These are phyloP conservation scores for Protobothrops mucrosquamatus DNA, from an alignment of 2,113 vertebrate species.

Conservation along the genomic window DNA sequence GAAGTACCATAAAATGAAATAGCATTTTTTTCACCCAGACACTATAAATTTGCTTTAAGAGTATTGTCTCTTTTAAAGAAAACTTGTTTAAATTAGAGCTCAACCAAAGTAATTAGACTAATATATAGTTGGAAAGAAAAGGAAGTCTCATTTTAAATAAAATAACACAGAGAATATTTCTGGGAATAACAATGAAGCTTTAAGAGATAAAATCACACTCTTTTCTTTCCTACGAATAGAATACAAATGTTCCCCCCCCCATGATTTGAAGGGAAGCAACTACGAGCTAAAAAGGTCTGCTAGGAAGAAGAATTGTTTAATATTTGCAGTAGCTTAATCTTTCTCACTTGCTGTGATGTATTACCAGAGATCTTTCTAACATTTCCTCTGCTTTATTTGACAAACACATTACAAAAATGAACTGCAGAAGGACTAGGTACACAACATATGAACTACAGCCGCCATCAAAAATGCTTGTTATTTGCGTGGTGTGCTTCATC, in stretches of 20 bases:
- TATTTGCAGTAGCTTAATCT: constrained; percentile 49
- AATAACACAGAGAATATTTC: constrained; percentile 61
- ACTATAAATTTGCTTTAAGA: constrained; percentile 35
- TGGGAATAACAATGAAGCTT: constrained; percentile 56
- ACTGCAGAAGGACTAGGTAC: constrained; percentile 3
- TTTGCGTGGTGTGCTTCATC: background rate
- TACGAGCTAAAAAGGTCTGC: constrained; percentile 42
- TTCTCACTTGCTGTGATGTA: constrained; percentile 40
- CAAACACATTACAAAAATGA: constrained; percentile 17
- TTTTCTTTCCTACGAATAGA: constrained; percentile 52
- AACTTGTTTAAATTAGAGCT: constrained; percentile 54
- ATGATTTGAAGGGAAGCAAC: constrained; percentile 57
- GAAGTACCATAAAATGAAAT: constrained; percentile 28
- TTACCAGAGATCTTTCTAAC: constrained; percentile 27
- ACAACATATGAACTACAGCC: background rate
- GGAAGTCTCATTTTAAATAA: constrained; percentile 48
- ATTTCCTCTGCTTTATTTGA: constrained; percentile 16
- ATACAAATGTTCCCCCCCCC: constrained; percentile 50
- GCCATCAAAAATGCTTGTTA: background rate
- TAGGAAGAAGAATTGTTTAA: constrained; percentile 62
- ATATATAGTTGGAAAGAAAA: constrained; percentile 50
- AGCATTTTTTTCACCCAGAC: constrained; percentile 49
- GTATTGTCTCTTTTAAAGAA: constrained; percentile 40
- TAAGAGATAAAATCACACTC: constrained; percentile 57
- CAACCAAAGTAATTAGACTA: constrained; percentile 52